Conservation (phyloP, 2,888 invertebrate genomes). For the Gibbula magus region DNA sequence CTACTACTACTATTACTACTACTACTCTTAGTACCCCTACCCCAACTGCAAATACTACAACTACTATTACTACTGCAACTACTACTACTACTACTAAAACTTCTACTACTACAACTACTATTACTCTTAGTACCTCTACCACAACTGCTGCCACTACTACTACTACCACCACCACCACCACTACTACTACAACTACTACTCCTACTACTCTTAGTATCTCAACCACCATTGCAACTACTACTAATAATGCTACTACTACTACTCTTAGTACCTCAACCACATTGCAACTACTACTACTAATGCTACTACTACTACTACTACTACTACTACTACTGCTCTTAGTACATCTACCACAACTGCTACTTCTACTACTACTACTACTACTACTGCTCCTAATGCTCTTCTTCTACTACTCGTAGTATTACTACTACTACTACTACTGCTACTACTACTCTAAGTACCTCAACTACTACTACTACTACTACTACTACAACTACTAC, state of each 20-base stretch:
- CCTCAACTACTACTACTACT: neutral
- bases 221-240: slow-evolving; percentile 11
- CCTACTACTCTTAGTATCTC: no score
- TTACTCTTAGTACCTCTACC: no score
- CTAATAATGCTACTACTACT: neutral
- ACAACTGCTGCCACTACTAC: slow-evolving; percentile 8
- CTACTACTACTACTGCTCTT: neutral
- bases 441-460: neutral
- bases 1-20: no score
- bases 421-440: neutral
- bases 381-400: slow-evolving; percentile 6
- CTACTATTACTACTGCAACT: no score
- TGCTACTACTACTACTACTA: no score
- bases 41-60: no score
- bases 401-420: neutral
- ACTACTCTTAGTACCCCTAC: no score
- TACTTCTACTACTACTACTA: neutral
- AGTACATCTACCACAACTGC: slow-evolving; percentile 1
- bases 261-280: no score
- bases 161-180: neutral
- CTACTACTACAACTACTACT: no score
- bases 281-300: no score
- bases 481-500: slow-evolving; percentile 9
- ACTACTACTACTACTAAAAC: no score
- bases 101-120: no score